Percentiles rank a stretch among this genome's conserved stretches.
Conservation (phyloP, 2,113 vertebrate genomes). For the Siniperca chuatsi region DNA sequence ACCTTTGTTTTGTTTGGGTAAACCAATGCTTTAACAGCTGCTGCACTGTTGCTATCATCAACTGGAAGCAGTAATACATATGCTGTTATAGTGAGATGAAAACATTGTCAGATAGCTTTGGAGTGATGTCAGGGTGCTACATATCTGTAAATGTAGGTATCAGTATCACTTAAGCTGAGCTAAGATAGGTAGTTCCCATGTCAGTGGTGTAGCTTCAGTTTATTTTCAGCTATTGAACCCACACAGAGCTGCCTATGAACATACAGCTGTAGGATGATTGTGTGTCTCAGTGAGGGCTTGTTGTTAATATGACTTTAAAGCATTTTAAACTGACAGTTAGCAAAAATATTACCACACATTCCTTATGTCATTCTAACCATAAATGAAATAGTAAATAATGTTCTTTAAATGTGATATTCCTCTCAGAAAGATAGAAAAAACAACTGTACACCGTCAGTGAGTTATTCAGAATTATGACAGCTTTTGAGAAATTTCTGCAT, state of each 20-base stretch:
- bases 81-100: conserved; percentile 22
- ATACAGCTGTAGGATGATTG: conserved; percentile 18
- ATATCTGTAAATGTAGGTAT: conserved; percentile 50
- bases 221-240: conserved; percentile 32
- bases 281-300: neutral
- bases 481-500: conserved; percentile 8
- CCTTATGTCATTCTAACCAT: neutral
- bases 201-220: conserved; percentile 43
- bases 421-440: neutral
- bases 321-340: conserved; percentile 10
- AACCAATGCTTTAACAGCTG: conserved; percentile 20
- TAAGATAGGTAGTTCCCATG: conserved; percentile 26
- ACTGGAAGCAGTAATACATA: conserved; percentile 34
- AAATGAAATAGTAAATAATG: neutral
- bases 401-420: neutral
- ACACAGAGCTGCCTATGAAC: conserved; percentile 18
- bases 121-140: conserved; percentile 46
- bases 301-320: neutral
- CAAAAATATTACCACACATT: neutral
- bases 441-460: neutral
- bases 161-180: conserved; percentile 51
- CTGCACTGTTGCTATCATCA: conserved; percentile 21
- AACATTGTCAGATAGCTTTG: conserved; percentile 45
- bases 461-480: conserved; percentile 5
- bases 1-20: conserved; percentile 13